phyloP scores from a whole-genome alignment of 2,888 invertebrate genomes.

The Drosophila algonquin region DNA sequence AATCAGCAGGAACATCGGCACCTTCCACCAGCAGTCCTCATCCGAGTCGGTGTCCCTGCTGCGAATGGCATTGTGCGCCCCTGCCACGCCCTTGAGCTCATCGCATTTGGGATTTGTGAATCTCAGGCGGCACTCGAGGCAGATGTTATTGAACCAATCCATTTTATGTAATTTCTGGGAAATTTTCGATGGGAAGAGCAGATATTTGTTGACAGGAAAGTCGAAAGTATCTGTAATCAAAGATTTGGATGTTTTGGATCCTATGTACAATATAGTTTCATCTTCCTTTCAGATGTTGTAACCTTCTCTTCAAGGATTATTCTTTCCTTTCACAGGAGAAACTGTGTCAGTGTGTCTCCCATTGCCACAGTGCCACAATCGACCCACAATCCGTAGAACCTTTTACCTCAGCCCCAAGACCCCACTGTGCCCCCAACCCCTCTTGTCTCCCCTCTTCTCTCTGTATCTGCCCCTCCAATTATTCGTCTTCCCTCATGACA shows the following conservation, averaged over 20 bases:
- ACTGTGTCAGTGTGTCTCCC: constrained; percentile 37
- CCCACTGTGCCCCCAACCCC: constrained; percentile 1
- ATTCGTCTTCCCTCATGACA: constrained; percentile 16
- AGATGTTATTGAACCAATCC: neutral
- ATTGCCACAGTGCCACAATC: constrained; percentile 37
- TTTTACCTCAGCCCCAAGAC: constrained; percentile 36
- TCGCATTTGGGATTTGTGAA: neutral
- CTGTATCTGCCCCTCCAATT: neutral
- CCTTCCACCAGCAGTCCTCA: neutral
- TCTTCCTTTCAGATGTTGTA: constrained; percentile 6
- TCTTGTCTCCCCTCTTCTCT: neutral
- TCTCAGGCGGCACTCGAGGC: neutral
- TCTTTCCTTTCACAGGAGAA: constrained; percentile 10
- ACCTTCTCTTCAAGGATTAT: neutral
- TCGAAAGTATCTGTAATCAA: no score
- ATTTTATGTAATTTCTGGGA: neutral
- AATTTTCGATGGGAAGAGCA: neutral
- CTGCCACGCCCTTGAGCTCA: neutral
- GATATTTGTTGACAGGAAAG: neutral
- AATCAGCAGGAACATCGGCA: neutral
- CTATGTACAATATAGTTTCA: no score
- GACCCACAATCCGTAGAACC: constrained; percentile 48
- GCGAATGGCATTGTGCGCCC: neutral
- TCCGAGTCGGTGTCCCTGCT: neutral
- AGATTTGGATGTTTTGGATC: no score